These are phyloP conservation scores for Trichomalopsis sarcophagae DNA, from an alignment of 1,140 invertebrate species.

Conservation along the genomic window DNA sequence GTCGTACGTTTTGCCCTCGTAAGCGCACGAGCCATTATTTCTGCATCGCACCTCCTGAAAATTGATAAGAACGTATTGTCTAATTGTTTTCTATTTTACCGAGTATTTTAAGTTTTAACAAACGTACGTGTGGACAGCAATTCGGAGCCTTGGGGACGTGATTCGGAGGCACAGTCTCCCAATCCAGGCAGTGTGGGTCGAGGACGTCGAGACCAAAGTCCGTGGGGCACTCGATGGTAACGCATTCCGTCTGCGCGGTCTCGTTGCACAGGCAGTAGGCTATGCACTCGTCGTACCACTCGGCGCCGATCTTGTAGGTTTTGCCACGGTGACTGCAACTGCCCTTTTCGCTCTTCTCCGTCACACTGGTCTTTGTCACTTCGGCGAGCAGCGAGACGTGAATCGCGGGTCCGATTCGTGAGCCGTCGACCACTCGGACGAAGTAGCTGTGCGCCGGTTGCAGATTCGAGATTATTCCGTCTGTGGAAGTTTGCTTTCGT, in stretches of 20 bases:
- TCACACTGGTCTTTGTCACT: conserved; percentile 67
- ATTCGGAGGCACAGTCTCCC: conserved; percentile 85
- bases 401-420: conserved; percentile 61
- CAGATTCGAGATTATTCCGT: conserved; percentile 67
- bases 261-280: conserved; percentile 83
- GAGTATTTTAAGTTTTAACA: background rate
- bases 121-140: conserved; percentile 83
- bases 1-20: conserved; percentile 79
- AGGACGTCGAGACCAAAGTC: conserved; percentile 88
- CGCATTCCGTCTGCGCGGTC: conserved; percentile 77
- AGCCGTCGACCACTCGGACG: conserved; percentile 66
- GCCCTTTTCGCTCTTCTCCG: conserved; percentile 66
- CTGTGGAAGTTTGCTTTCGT: conserved; percentile 56
- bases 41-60: conserved; percentile 81
- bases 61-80: no score
- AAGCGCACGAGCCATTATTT: conserved; percentile 86
- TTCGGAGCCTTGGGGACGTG: conserved; percentile 84
- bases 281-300: conserved; percentile 85
- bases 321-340: conserved; percentile 78
- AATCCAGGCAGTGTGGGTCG: conserved; percentile 88
- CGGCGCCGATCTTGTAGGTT: conserved; percentile 74
- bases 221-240: conserved; percentile 86
- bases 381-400: conserved; percentile 68
- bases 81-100: no score
- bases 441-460: conserved; percentile 71